Evolutionary conservation across 2,113 vertebrate species (phyloP), one percentile per base, ranked within the genome.

Genomic region (Cryptoleucopteryx plumbea): DNA sequence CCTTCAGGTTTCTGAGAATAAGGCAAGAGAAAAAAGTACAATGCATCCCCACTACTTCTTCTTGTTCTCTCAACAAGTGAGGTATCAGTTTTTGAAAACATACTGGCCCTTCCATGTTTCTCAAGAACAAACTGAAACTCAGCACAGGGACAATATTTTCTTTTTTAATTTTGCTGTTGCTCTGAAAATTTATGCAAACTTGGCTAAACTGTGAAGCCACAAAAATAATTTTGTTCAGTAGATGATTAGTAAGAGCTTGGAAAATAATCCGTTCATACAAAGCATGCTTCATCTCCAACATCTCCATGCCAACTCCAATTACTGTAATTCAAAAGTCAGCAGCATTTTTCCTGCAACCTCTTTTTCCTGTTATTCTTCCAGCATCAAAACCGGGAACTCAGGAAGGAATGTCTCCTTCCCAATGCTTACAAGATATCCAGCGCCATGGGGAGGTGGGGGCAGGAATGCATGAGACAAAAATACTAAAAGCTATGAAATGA

Each of bases 391-490:
- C 66, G 18, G 12, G 9, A 95, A 85, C 11, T 87, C 27, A 13
- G 16, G 31, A 63, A 92, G 45, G 15, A 38, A 3, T 0, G 1
- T 21, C 34, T 89, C 42, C 42, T 93, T 91, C 42, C 42, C 13
- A 52, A 36, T 7, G 9, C 42, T 84, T 52, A 7, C 21, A 56
- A 0, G 4, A 45, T 25, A 66, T 31, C 8, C 68, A 40, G 36
- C 20, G 17, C 12, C 42, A 31, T 1, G 10, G 1, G 0, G 4
- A 5, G 10, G 10, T 20, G 25, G 4, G 2, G 1, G 0, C 4
- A 79, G 19, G 20, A 16, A 78, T 85, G 43, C 50, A 48, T 0
- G 3, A 79, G 31, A 62, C 19, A 66, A 74, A 81, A 91, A 56
- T 4, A 6, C 7, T 32, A 38, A 84, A 82, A 59, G 8, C 68